Percentiles rank a stretch among this genome's conserved stretches.
These are phyloP conservation scores for Suricata suricatta DNA, from an alignment of 2,113 vertebrate genomes.

Conservation along the genomic window DNA sequence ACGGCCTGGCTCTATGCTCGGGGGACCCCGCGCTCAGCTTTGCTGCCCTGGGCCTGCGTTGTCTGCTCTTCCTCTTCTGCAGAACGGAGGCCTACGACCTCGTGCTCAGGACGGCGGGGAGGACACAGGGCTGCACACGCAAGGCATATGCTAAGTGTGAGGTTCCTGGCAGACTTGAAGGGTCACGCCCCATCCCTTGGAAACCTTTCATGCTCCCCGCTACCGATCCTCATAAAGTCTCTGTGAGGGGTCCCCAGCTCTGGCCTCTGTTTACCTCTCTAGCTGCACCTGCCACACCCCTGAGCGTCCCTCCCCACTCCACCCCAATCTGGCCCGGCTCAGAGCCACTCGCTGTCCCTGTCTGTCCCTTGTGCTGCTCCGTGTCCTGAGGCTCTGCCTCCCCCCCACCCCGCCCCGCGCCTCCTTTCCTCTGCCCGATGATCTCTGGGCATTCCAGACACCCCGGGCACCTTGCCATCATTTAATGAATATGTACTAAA, in stretches of 20 bases:
- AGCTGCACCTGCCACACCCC: no score
- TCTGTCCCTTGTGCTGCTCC: neutral
- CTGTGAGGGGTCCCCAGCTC: no score
- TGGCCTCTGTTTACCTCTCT: neutral
- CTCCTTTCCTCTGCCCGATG: neutral
- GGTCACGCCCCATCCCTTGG: neutral
- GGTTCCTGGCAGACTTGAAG: rapidly evolving
- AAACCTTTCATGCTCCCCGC: neutral
- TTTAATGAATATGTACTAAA: no score
- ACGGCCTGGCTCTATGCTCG: neutral
- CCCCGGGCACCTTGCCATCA: neutral
- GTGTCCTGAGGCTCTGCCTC: neutral
- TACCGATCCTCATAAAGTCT: neutral
- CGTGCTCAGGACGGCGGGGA: rapidly evolving
- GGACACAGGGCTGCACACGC: rapidly evolving
- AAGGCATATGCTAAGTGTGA: rapidly evolving
- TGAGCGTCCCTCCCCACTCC: no score
- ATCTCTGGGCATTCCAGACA: no score
- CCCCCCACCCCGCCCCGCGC: neutral
- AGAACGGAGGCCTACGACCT: neutral
- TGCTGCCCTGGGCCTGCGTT: rapidly evolving
- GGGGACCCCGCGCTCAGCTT: neutral
- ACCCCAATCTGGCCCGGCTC: neutral
- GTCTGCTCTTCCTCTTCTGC: neutral
- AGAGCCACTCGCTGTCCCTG: neutral